These are phyloP conservation scores for Drosophila suzukii DNA, from an alignment of 1,140 invertebrate species.

Conservation along the genomic window DNA sequence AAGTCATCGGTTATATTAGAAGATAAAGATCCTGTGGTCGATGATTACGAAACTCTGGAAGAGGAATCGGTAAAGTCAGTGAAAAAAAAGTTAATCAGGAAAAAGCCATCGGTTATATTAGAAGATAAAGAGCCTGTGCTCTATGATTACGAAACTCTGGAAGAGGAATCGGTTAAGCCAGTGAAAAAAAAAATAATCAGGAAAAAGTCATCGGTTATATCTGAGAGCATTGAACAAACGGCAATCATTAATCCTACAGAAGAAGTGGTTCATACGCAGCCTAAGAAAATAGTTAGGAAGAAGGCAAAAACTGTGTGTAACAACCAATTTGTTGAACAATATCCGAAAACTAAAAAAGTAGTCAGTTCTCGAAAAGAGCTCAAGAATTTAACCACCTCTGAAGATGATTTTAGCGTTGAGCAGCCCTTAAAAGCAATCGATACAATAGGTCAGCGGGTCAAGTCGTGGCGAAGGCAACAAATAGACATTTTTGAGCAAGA, in stretches of 20 bases:
- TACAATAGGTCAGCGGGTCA: slow-evolving; percentile 14
- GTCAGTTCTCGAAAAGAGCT: not conserved
- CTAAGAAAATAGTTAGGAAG: slow-evolving; percentile 12
- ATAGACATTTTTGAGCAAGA: slow-evolving; percentile 47
- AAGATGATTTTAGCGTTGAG: not conserved
- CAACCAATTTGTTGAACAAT: not conserved
- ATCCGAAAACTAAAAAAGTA: not conserved
- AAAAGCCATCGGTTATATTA: not conserved
- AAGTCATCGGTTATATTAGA: not conserved
- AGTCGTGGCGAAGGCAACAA: slow-evolving; percentile 53
- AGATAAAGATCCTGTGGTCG: too few species aligned
- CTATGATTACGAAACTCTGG: not conserved
- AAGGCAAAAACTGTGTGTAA: slow-evolving; percentile 2
- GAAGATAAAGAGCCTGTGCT: too few species aligned
- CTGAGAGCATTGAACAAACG: not conserved
- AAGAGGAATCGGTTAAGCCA: not conserved
- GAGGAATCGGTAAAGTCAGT: not conserved
- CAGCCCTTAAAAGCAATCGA: not conserved
- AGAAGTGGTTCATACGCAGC: not conserved
- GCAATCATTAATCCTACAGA: not conserved
- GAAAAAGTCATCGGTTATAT: slow-evolving; percentile 4
- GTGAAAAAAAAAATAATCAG: slow-evolving; percentile 12
- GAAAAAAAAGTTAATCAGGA: slow-evolving; percentile 12
- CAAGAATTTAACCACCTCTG: not conserved
- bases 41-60: not conserved